phyloP scores from a whole-genome alignment of 2,113 vertebrate genomes.

The Chrysemys picta region DNA sequence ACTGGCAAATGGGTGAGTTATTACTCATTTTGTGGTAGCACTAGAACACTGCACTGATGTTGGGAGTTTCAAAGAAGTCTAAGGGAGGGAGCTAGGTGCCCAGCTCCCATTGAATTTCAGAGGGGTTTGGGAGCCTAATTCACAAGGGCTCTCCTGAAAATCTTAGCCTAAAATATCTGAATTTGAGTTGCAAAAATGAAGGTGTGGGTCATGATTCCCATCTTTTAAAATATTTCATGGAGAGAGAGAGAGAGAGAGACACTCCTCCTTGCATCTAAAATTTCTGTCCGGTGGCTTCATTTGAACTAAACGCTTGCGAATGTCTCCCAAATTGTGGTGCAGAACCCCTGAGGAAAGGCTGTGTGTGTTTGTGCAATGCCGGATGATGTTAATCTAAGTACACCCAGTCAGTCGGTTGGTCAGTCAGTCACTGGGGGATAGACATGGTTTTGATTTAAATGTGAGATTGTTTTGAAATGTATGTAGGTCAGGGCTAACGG shows the following conservation, averaged over 20 bases:
- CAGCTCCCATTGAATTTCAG: rapidly evolving
- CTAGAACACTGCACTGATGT: rapidly evolving
- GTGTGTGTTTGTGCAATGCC: rapidly evolving
- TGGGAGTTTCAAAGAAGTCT: rapidly evolving
- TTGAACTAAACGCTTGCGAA: neutral
- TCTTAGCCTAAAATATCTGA: no score
- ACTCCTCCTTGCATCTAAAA: neutral
- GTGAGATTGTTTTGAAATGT: neutral
- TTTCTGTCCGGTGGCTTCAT: rapidly evolving
- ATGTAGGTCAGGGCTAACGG: conserved; percentile 61
- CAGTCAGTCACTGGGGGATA: rapidly evolving
- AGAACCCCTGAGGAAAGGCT: rapidly evolving
- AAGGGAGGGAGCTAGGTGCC: neutral
- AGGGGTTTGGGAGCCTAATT: neutral
- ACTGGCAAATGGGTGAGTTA: neutral
- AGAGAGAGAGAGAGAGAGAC: neutral
- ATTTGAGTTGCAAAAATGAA: neutral
- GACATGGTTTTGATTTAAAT: neutral
- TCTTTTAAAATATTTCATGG: neutral
- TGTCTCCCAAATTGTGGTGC: neutral
- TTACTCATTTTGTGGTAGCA: rapidly evolving
- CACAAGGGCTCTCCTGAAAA: neutral
- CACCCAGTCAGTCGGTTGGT: rapidly evolving
- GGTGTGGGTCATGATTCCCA: rapidly evolving
- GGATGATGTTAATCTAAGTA: rapidly evolving